These are phyloP conservation scores for Trichogramma pretiosum DNA, from an alignment of 1,140 invertebrate species.

Conservation along the genomic window DNA sequence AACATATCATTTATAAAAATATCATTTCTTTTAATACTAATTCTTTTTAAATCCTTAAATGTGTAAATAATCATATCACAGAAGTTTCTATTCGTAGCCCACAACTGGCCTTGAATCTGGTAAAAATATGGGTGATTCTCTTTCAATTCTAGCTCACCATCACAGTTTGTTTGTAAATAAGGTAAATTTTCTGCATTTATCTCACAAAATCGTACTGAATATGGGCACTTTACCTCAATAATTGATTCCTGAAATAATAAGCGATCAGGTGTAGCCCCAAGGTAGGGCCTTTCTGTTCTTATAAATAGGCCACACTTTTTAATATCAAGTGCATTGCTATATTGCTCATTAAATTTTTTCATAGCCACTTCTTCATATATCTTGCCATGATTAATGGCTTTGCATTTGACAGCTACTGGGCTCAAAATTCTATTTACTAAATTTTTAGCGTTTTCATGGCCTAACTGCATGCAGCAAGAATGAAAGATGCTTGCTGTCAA, in stretches of 20 bases:
- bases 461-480: background rate
- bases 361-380: slow-evolving; percentile 11
- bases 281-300: slow-evolving; percentile 16
- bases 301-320: slow-evolving; percentile 10
- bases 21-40: background rate
- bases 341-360: slow-evolving; percentile 3
- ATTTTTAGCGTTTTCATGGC: background rate
- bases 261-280: slow-evolving; percentile 30
- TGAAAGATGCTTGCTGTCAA: background rate
- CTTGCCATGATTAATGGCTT: slow-evolving; percentile 9
- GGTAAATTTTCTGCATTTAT: slow-evolving; percentile 1
- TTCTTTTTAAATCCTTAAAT: background rate
- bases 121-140: background rate
- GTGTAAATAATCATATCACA: background rate
- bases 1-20: background rate
- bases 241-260: slow-evolving; percentile 21
- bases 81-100: background rate
- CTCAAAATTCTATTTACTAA: background rate
- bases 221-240: slow-evolving; percentile 22
- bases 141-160: background rate
- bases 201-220: background rate
- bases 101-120: background rate
- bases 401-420: background rate
- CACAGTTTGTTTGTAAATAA: slow-evolving; percentile 4
- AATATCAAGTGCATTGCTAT: background rate